A percentile compares a stretch with the other conserved stretches of the same genome.
Evolutionary conservation across 2,888 invertebrate species (phyloP).

Genomic region (Hyposoter dolosus): DNA sequence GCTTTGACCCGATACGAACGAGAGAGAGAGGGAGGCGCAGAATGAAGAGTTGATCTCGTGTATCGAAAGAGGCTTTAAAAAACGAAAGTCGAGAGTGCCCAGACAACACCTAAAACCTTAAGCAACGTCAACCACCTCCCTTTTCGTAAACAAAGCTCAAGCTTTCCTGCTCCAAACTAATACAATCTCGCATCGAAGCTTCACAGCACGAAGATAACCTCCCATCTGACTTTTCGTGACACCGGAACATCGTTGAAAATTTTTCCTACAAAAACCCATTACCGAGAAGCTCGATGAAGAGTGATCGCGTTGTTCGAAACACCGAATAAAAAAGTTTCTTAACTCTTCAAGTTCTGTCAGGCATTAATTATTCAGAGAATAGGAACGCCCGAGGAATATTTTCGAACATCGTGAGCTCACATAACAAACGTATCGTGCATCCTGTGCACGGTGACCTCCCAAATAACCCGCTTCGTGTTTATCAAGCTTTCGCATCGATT

Average conservation of each 20-base stretch:
- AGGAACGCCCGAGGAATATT: background rate
- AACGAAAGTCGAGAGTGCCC: conserved; percentile 6
- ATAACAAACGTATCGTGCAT: background rate
- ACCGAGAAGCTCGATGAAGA: conserved; percentile 23
- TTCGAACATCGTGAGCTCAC: background rate
- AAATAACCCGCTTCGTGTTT: conserved; percentile 2
- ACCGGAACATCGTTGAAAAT: conserved; percentile 18
- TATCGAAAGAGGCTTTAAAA: conserved; percentile 33
- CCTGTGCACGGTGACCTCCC: conserved; percentile 12
- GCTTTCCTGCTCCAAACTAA: conserved; percentile 34
- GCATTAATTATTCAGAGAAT: background rate
- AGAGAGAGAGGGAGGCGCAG: background rate
- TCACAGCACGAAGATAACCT: background rate
- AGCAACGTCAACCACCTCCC: conserved; percentile 31
- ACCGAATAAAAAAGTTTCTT: conserved; percentile 10
- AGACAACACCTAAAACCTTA: conserved; percentile 42
- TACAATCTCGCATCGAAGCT: conserved; percentile 1
- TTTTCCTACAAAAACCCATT: conserved; percentile 29
- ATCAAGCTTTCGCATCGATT: background rate
- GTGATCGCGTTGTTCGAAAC: conserved; percentile 11
- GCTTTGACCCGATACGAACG: conserved; percentile 48
- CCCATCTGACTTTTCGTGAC: conserved; percentile 15
- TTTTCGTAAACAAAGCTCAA: conserved; percentile 29
- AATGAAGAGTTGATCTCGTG: conserved; percentile 62
- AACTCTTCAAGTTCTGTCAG: background rate